These are phyloP conservation scores for Drosophila auraria DNA, from an alignment of 1,140 invertebrate genomes.

Conservation along the genomic window DNA sequence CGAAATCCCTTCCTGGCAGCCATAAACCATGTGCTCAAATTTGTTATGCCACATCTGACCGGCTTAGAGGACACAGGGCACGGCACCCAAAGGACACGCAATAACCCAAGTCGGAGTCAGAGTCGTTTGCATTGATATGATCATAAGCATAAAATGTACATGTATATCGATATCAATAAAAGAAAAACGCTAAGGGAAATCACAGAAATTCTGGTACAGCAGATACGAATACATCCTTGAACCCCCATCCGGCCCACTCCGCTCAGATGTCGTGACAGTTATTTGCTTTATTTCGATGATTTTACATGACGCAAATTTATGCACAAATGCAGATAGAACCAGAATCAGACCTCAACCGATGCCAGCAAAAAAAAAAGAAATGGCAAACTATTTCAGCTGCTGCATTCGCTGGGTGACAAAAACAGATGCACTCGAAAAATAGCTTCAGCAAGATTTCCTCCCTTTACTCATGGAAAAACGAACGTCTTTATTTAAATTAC, in stretches of 20 bases:
- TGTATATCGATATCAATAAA: conserved; percentile 38
- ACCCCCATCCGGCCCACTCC: background rate
- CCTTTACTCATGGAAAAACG: background rate
- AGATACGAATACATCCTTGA: conserved; percentile 21
- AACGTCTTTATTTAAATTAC: background rate
- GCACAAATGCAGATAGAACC: conserved; percentile 60
- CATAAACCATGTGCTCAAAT: conserved; percentile 49
- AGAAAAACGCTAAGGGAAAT: conserved; percentile 37
- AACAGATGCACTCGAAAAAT: conserved; percentile 10
- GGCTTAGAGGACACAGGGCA: conserved; percentile 29
- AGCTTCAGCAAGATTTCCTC: too few species aligned
- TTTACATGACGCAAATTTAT: conserved; percentile 80
- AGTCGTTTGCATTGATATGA: conserved; percentile 66
- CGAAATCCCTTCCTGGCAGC: conserved; percentile 38
- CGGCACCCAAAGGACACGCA: conserved; percentile 43
- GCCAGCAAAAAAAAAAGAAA: conserved; percentile 25
- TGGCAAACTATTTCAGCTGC: conserved; percentile 10
- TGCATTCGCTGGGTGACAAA: conserved; percentile 37
- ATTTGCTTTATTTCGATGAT: conserved; percentile 82
- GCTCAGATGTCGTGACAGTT: conserved; percentile 61
- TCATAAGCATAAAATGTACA: conserved; percentile 74
- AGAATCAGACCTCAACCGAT: conserved; percentile 9
- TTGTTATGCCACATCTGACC: conserved; percentile 54
- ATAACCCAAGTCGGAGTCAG: conserved; percentile 16
- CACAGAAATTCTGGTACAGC: conserved; percentile 29